Base-by-base conservation (phyloP, 2,113 vertebrate genomes). In the Megaleporinus macrocephalus region DNA sequence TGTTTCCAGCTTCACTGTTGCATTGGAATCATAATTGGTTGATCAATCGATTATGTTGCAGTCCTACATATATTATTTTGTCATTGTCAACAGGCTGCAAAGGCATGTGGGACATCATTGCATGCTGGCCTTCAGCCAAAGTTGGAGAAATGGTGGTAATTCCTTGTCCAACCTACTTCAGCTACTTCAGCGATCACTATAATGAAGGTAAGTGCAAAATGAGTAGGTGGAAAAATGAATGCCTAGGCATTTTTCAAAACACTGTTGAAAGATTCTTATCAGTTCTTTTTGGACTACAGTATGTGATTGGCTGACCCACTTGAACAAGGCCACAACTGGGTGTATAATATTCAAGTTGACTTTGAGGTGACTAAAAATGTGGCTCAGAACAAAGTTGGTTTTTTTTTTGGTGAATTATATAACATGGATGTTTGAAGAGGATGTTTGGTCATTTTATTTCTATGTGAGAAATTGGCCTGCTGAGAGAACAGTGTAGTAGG, bases 71-170 rank as follows among this genome's bases (percentile, higher is more conserved):
- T 44, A 49, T 51, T 68, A 24, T 24, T 33, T 20, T 33, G n/a
- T 16, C n/a, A 12, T 74, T 72, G 27, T 84, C 73, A 76, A 18
- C 89, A 97, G 97, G 96, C 62, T 98, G 97, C 81, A 87, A 91
- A 79, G 95, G 90, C 80, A 95, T 95, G 80, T 98, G 97, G 96
- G 96, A 98, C 80, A 96, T 94, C 79, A 90, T 98, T 53, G 96
- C 95, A 0, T 98, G 97, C 86, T 98, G 97, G 97, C 96, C 97
- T 0, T 90, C 95, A 20, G 94, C 96, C 0, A 91, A 81, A 9
- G 86, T 93, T 0, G 96, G 96, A 70, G 96, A 97, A 75, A 89
- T 94, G 16, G 96, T 96, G 7, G 92, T 96, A 1, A 89, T 95
- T 78, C 92, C 91, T 0, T 98, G 97, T 59, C 96, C 97, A 0